These are phyloP conservation scores for Diabrotica undecimpunctata DNA, from an alignment of 1,140 invertebrate genomes.

Conservation along the genomic window DNA sequence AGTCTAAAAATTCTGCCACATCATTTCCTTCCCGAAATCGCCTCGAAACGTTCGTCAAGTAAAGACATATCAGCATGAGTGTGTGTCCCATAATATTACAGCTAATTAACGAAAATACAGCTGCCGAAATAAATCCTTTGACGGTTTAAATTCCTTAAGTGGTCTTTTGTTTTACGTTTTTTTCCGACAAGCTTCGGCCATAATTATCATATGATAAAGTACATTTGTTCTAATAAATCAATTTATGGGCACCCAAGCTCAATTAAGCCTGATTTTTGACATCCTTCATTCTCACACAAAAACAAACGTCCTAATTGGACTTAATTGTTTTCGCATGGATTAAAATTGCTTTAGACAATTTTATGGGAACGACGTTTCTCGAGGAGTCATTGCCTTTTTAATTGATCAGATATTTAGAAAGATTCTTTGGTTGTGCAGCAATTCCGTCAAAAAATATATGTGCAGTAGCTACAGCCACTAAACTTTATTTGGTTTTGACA, in stretches of 20 bases:
- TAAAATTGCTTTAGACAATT: not conserved
- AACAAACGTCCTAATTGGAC: not conserved
- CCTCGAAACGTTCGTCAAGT: not conserved
- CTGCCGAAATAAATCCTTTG: slow-evolving; percentile 2
- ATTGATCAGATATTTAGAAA: too few relatives aligned
- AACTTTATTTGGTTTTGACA: too few relatives aligned
- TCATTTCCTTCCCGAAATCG: not conserved
- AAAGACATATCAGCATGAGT: not conserved
- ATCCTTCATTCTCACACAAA: not conserved
- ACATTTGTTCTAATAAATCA: slow-evolving; percentile 3
- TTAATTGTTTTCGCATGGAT: not conserved
- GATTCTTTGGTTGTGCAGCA: too few relatives aligned
- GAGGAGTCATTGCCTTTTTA: not conserved
- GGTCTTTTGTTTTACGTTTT: slow-evolving; percentile 1
- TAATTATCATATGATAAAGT: slow-evolving; percentile 1
- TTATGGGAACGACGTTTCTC: not conserved
- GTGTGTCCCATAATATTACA: not conserved
- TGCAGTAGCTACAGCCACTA: too few relatives aligned
- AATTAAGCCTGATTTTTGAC: slow-evolving; percentile 2
- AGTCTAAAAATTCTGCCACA: not conserved
- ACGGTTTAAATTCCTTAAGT: not conserved
- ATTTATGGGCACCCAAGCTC: not conserved
- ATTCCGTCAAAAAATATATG: too few relatives aligned
- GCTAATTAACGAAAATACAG: slow-evolving; percentile 1
- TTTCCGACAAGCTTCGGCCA: not conserved